Evolutionary conservation across 2,888 invertebrate species (phyloP).

Genomic region (Spisula subtruncata): DNA sequence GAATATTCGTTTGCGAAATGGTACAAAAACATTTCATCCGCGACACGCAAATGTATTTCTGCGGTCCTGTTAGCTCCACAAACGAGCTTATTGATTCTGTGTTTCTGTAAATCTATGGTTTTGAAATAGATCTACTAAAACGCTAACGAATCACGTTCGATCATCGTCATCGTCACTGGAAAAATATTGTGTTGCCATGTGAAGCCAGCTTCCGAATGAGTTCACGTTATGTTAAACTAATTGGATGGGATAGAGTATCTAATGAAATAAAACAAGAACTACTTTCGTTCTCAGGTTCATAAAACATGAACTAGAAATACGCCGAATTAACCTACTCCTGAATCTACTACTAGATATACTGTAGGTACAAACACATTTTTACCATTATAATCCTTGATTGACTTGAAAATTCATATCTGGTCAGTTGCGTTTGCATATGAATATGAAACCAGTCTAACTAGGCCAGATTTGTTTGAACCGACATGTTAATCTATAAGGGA

Average conservation of each 20-base stretch:
- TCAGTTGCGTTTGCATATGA: no score
- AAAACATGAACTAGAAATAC: no score
- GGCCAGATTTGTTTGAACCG: no score
- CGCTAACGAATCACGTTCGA: conserved; percentile 3
- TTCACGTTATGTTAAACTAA: background rate
- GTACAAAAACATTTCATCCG: background rate
- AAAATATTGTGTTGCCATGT: conserved; percentile 22
- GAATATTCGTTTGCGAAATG: background rate
- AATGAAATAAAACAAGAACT: background rate
- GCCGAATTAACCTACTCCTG: no score
- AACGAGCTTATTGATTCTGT: background rate
- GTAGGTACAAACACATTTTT: no score
- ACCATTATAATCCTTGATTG: no score
- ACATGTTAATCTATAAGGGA: no score
- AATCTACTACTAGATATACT: no score
- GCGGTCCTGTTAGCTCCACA: background rate
- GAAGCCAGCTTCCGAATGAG: background rate
- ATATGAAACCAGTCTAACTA: no score
- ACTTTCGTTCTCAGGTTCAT: background rate
- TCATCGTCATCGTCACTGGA: background rate
- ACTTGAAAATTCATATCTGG: no score
- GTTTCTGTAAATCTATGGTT: background rate
- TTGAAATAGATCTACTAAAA: background rate
- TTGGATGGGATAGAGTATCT: background rate
- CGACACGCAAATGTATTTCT: conserved; percentile 17